Base-by-base conservation (phyloP, 2,797 vertebrate genomes). In the Dermochelys coriacea region DNA sequence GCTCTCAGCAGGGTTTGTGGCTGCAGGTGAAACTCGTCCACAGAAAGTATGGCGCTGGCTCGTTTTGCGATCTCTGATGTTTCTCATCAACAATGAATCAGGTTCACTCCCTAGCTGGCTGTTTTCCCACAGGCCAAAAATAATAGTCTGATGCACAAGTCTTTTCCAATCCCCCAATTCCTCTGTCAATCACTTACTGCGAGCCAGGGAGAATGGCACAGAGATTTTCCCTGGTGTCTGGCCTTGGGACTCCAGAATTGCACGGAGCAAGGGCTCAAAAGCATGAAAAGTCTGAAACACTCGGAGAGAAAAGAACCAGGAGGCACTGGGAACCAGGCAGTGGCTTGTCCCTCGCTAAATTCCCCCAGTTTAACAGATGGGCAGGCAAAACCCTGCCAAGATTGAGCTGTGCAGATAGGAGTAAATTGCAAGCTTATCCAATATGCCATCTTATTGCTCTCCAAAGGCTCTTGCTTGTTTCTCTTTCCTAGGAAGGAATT, bases 71-170 rank as follows among this genome's bases (percentile, higher is more conserved):
- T 71, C 64, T 37, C n/a, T 71, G 64, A 34, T 10, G 23, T 25
- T n/a, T 74, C 82, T 80, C 81, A 92, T 84, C 15, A 88, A 80
- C 91, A 88, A 80, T 80, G 80, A 75, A 91, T 82, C 84, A 85
- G 6, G 8, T 31, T n/a, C 41, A 41, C 19, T 88, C 77, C 82
- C 49, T 23, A 37, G n/a, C 64, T 71, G 64, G 64, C 64, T 71
- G 64, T 37, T 71, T 71, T 41, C n/a, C 64, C 19, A 59, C 23
- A 84, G 82, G 86, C 77, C 77, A 85, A 68, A 61, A 88, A 88
- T 85, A 88, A 80, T 37, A 75, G 74, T 88, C 77, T 59, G 23
- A 88, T 19, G n/a, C n/a, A 71, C n/a, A 71, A 37, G 19, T 19
- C n/a, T 37, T 21, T 71, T 71, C 34, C 64, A 71, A 5, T 37